Conservation (phyloP, 2,797 vertebrate genomes). For the Danio albolineatus region DNA sequence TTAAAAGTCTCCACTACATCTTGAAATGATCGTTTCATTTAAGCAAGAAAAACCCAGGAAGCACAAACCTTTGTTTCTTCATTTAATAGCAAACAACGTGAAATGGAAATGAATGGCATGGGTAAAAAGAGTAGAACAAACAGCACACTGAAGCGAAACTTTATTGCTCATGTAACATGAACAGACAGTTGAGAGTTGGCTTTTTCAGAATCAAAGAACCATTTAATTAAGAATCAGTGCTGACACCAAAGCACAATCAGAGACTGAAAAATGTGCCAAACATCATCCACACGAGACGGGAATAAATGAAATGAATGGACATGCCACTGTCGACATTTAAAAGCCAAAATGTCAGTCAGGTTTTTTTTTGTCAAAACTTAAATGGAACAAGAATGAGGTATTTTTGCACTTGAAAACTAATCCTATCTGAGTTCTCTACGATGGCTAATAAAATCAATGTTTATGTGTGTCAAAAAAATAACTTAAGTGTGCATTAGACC, state of each 20-base stretch:
- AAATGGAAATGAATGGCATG: neutral
- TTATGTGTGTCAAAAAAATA: neutral
- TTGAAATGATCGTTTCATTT: neutral
- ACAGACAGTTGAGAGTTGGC: neutral
- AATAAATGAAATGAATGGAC: constrained; percentile 30
- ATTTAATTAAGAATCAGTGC: neutral
- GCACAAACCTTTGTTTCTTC: neutral
- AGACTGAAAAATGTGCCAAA: neutral
- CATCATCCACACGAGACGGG: constrained; percentile 9
- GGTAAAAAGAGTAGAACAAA: neutral
- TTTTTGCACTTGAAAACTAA: neutral
- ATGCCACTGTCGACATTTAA: neutral
- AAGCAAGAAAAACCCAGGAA: neutral
- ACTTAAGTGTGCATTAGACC: neutral
- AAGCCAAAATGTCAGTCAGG: neutral
- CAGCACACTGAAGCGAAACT: neutral
- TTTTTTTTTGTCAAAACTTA: neutral
- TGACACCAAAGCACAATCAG: neutral
- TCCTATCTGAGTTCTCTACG: neutral
- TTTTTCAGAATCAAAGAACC: neutral
- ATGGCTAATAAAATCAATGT: neutral
- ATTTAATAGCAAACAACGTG: constrained; percentile 28
- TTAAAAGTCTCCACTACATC: neutral
- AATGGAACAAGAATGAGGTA: neutral
- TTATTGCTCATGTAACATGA: neutral